Evolutionary conservation across 2,113 vertebrate genomes (phyloP), one percentile per base, ranked within the genome.

Genomic region (Cyrtonyx montezumae): DNA sequence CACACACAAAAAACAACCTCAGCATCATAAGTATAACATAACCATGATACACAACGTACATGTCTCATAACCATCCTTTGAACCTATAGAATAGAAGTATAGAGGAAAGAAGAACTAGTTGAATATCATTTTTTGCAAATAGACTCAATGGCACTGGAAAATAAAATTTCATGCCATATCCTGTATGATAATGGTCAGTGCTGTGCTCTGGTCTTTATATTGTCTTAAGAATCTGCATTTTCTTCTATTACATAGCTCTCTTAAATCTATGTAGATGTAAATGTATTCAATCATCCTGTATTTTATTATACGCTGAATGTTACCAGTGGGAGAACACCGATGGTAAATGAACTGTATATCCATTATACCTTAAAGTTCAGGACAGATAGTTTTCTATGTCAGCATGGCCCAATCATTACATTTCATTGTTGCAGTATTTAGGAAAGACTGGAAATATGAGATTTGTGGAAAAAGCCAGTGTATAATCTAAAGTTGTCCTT

Each of bases 401-500:
- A 94, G 82, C 70, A 69, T 58, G 14, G 10, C 20, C 90, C 73
- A 79, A 48, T 91, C 91, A 90, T 93, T 90, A 62, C 13, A 12
- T 91, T 91, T 85, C 79, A 88, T 17, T 62, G 56, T 62, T 95
- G 32, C 37, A 94, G 19, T 73, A 81, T 92, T 93, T 91, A 78
- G 81, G 48, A 62, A 91, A 93, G 30, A 78, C 22, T 90, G 67
- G 85, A 97, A 97, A 91, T 74, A 78, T 0, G 6, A 95, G 65
- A 92, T 5, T 26, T 61, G 32, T 65, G 42, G 66, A 81, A 67
- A 90, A 96, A 92, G 58, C 1, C 45, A 95, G 82, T 9, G 43
- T 76, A 78, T 58, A 94, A 94, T 69, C 58, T 93, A 93, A 95
- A 93, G 14, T 23, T 2, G 0, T 87, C 43, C 92, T 97, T 95